Base-by-base conservation (phyloP, 2,888 invertebrate species). In the Entomobrya proxima region DNA sequence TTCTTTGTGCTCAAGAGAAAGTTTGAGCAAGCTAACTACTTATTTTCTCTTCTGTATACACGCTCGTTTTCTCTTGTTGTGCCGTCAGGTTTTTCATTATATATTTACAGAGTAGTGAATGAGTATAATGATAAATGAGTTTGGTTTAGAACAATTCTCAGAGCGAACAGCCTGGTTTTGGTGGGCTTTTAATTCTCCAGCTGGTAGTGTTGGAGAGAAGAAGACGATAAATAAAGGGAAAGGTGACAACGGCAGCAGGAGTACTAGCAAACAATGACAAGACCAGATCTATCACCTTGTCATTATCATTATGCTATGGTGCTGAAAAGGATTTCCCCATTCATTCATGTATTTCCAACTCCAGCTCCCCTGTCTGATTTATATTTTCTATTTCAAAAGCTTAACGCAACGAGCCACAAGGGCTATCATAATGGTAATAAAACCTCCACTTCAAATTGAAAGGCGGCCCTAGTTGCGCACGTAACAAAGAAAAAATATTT, bases 111-210 rank as follows among this genome's bases (percentile, higher is more conserved):
- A 18, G 55, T 21, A 6, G 13, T 5, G 18, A 64, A 18, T 40
- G 35, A 6, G 35, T 64, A 35, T 67, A 67, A 67, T 67, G 67
- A 67, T 37, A 67, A 37, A 67, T 67, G 67, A 67, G 67, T 67
- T 40, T n/a, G 9, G 21, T 24, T n/a, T n/a, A 18, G 67, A 18
- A 15, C 35, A 35, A 24, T 13, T 13, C 15, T 15, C n/a, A 9
- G 3, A n/a, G n/a, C n/a, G n/a, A 15, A 47, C n/a, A 13, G 2
- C 47, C 13, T 47, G 47, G 3, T 7, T 47, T 15, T 47, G 13
- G 47, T 47, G 47, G 47, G 5, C 15, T 15, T 9, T 3, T 47
- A 47, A 13, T 15, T 47, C 47, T 15, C n/a, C 47, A 47, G 13
- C 7, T 15, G 21, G 58, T 32, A 32, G 18, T 32, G 32, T 5